Conservation (phyloP, 1,140 invertebrate genomes). For the Drosophila baimaii region DNA sequence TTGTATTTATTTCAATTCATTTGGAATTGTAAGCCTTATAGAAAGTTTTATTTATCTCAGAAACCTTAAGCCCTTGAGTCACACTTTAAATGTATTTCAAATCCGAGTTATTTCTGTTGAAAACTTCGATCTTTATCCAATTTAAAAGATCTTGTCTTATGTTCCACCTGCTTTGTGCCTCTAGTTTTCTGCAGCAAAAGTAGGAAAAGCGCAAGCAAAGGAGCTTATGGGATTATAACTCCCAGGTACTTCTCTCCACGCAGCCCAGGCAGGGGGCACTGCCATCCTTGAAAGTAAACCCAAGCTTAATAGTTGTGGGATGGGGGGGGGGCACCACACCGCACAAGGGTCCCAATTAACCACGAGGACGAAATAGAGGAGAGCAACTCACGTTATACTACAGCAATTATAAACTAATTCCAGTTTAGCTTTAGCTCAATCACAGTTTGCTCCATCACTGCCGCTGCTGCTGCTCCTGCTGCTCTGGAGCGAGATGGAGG, state of each 20-base stretch:
- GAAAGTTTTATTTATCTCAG: too few relatives aligned
- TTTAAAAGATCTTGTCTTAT: slow-evolving; percentile 5
- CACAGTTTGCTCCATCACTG: slow-evolving; percentile 49
- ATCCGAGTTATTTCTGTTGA: background rate
- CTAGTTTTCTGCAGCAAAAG: background rate
- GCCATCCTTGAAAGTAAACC: background rate
- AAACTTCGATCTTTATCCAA: slow-evolving; percentile 1
- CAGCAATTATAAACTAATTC: slow-evolving; percentile 54
- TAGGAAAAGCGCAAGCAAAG: slow-evolving; percentile 28
- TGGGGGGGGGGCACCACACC: background rate
- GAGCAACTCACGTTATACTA: slow-evolving; percentile 14
- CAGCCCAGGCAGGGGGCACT: background rate
- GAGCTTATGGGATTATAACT: slow-evolving; percentile 45
- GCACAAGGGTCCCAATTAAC: slow-evolving; percentile 36
- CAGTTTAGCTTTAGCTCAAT: slow-evolving; percentile 40
- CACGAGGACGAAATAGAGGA: slow-evolving; percentile 23
- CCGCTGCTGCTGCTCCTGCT: background rate
- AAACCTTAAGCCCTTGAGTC: background rate
- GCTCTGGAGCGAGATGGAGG: background rate
- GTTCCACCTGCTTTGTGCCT: background rate
- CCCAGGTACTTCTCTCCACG: slow-evolving; percentile 9
- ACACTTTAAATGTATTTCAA: background rate
- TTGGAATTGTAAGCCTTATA: too few relatives aligned
- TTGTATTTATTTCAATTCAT: too few relatives aligned
- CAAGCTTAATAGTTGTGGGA: slow-evolving; percentile 28